phyloP scores from a whole-genome alignment of 2,888 invertebrate species.

The Yponomeuta malinellus region DNA sequence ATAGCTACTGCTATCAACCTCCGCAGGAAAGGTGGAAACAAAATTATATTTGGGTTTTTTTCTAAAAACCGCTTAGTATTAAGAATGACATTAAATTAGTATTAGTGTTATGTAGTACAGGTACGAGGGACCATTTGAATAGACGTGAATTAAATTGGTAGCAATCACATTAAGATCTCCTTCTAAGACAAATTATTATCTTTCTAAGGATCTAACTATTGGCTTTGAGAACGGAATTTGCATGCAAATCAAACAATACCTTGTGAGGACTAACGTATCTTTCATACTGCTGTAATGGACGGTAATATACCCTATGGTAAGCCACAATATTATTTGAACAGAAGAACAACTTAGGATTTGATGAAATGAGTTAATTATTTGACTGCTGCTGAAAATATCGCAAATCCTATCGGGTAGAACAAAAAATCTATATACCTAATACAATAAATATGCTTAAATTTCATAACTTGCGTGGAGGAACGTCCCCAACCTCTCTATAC shows the following conservation, averaged over 20 bases:
- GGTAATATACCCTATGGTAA: neutral
- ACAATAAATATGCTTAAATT: no score
- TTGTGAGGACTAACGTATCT: conserved; percentile 27
- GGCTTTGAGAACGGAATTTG: conserved; percentile 26
- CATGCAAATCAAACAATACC: conserved; percentile 30
- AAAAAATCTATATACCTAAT: no score
- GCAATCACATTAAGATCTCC: neutral
- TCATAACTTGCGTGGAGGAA: no score
- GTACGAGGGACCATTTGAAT: neutral
- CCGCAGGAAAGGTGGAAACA: no score
- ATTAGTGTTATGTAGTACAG: no score
- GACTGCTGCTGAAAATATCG: no score
- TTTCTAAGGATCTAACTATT: neutral
- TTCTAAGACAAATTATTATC: neutral
- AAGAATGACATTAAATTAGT: no score
- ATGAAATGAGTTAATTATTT: neutral
- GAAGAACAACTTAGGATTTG: neutral
- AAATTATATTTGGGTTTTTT: no score
- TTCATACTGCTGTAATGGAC: conserved; percentile 24
- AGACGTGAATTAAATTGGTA: neutral
- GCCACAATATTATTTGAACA: neutral
- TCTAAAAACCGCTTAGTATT: no score
- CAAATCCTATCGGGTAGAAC: no score
- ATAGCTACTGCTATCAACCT: no score
- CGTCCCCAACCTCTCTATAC: no score